Conservation (phyloP, 2,113 vertebrate genomes). For the Labeo catla region DNA sequence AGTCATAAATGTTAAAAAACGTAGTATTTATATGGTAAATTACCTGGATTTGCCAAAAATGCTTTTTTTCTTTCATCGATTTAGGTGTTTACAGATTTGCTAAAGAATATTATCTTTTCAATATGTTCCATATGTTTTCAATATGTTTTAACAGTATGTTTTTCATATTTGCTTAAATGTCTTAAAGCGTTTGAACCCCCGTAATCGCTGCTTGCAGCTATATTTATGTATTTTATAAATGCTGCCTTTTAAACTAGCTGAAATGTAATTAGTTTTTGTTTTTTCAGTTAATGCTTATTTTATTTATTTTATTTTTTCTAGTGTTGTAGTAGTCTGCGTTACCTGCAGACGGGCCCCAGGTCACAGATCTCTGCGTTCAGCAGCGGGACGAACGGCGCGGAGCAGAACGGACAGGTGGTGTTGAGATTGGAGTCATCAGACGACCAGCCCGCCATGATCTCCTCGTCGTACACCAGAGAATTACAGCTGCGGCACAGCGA, state of each 20-base stretch:
- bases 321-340: neutral
- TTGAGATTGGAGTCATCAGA: slow-evolving; percentile 96
- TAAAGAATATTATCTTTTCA: too few species aligned
- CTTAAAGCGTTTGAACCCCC: too few species aligned
- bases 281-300: neutral
- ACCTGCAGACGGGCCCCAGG: slow-evolving; percentile 75
- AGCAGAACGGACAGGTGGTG: slow-evolving; percentile 88
- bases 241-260: neutral
- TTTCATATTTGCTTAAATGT: too few species aligned
- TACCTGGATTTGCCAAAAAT: too few species aligned
- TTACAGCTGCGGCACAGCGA: slow-evolving; percentile 85
- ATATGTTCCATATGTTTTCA: too few species aligned
- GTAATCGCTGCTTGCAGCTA: too few species aligned
- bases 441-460: slow-evolving; percentile 96
- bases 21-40: too few species aligned
- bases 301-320: neutral
- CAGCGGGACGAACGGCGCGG: slow-evolving; percentile 86
- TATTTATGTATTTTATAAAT: neutral
- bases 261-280: neutral
- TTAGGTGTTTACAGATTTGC: too few species aligned
- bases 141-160: too few species aligned
- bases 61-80: too few species aligned
- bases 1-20: too few species aligned
- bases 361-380: slow-evolving; percentile 88
- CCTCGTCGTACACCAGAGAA: slow-evolving; percentile 89